phyloP scores from a whole-genome alignment of 2,888 invertebrate species.

The Autographa pulchrina region DNA sequence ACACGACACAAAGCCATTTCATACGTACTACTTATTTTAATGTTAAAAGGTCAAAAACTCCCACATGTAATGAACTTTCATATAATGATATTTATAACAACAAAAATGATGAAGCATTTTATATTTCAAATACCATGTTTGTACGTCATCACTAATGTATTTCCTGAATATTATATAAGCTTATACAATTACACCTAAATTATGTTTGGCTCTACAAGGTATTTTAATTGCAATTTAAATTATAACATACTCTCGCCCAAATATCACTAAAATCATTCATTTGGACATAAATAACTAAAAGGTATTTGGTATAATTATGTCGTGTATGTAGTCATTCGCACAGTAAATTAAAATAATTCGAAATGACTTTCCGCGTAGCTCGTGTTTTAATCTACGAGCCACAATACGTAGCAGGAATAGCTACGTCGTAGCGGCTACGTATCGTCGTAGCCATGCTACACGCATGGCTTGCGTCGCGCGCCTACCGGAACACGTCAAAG shows the following conservation, averaged over 20 bases:
- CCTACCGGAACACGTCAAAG: slow-evolving; percentile 65
- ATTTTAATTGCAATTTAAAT: not conserved
- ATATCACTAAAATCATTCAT: not conserved
- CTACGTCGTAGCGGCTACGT: slow-evolving; percentile 53
- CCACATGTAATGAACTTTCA: no score
- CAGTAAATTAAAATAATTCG: slow-evolving; percentile 1
- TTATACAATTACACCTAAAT: not conserved
- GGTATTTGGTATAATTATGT: not conserved
- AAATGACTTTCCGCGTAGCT: slow-evolving; percentile 3
- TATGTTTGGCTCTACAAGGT: not conserved
- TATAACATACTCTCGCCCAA: not conserved
- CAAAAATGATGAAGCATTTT: no score
- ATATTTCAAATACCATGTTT: no score
- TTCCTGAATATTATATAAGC: not conserved
- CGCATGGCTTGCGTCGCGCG: slow-evolving; percentile 62
- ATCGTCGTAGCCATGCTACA: slow-evolving; percentile 59
- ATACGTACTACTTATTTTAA: no score
- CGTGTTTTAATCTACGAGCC: slow-evolving; percentile 34
- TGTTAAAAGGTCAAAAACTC: no score
- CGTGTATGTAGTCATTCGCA: not conserved
- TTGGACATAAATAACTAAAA: not conserved
- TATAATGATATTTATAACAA: no score
- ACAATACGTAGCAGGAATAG: slow-evolving; percentile 23
- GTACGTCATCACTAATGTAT: not conserved
- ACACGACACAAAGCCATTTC: no score